Percentiles rank a stretch among this genome's conserved stretches.
These are phyloP conservation scores for Oxycera nigricornis DNA, from an alignment of 2,888 invertebrate species.

Conservation along the genomic window DNA sequence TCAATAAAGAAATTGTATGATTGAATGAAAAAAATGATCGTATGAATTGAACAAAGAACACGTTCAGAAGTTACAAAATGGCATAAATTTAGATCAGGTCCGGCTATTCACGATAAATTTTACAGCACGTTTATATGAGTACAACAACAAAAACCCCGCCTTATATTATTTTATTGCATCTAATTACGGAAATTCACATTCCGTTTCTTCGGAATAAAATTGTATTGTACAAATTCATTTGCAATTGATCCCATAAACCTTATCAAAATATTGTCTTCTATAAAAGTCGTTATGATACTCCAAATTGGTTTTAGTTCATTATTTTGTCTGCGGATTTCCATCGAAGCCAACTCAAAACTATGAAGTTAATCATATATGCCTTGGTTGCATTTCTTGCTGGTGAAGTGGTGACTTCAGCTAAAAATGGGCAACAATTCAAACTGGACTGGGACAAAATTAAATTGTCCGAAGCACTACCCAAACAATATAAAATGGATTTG, in stretches of 20 bases:
- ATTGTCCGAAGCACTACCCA: neutral
- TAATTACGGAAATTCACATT: neutral
- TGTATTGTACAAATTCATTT: neutral
- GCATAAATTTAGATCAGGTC: too few species aligned
- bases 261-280: neutral
- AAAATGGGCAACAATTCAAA: neutral
- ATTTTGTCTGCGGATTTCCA: neutral
- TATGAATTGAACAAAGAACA: too few species aligned
- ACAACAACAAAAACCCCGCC: too few species aligned
- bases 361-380: neutral
- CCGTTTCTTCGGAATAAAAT: neutral
- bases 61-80: too few species aligned
- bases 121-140: too few species aligned
- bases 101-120: too few species aligned
- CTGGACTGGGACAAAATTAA: neutral
- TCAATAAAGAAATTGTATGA: too few species aligned
- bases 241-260: neutral
- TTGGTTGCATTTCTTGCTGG: too few species aligned
- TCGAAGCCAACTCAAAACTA: neutral
- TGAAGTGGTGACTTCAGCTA: too few species aligned
- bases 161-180: neutral
- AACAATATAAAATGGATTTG: neutral
- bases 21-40: too few species aligned
- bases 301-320: neutral
- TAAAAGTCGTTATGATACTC: neutral